Evolutionary conservation across 2,113 vertebrate species (phyloP), one percentile per base, ranked within the genome.

Genomic region (Lepus timidus): DNA sequence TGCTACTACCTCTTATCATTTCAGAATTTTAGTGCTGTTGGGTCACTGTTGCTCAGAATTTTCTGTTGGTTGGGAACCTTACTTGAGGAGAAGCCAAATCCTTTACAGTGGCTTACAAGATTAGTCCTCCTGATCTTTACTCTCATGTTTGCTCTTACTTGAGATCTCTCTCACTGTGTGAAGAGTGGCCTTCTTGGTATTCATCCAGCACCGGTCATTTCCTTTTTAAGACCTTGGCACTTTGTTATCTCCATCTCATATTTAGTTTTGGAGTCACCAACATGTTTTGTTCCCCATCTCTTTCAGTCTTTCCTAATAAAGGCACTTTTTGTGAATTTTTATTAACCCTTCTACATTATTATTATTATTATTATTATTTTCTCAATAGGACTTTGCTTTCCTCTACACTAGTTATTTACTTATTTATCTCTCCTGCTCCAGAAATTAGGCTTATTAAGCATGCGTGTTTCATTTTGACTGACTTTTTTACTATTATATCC

Each of bases 251-350:
- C 27, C 74, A 55, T 29, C 6, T 49, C 12, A 44, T 75, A 25
- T 23, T 76, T 44, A 85, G 11, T 52, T 67, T 12, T 39, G 70
- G 27, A 91, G 23, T 22, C 73, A 80, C 11, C 70, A 58, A 10
- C n/a, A 49, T 73, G 14, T 25, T 62, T 33, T 85, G 2, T 9
- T 27, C n/a, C 6, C 10, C 3, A 9, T 31, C 58, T 71, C 23
- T 3, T 85, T 95, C 9, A 31, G 16, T 25, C 36, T 67, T 90
- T 90, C 91, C 36, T 55, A 86, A 82, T 78, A 87, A 62, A 39
- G 73, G 17, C 22, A 76, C n/a, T 44, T 22, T 64, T 6, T 76
- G n/a, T 71, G 39, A 73, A 83, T 68, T 61, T 88, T 61, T 17
- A 61, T 89, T 86, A 81, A 75, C 27, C n/a, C 23, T 65, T 67